Conservation (phyloP, 1,140 invertebrate genomes). For the Drosophila sp. region DNA sequence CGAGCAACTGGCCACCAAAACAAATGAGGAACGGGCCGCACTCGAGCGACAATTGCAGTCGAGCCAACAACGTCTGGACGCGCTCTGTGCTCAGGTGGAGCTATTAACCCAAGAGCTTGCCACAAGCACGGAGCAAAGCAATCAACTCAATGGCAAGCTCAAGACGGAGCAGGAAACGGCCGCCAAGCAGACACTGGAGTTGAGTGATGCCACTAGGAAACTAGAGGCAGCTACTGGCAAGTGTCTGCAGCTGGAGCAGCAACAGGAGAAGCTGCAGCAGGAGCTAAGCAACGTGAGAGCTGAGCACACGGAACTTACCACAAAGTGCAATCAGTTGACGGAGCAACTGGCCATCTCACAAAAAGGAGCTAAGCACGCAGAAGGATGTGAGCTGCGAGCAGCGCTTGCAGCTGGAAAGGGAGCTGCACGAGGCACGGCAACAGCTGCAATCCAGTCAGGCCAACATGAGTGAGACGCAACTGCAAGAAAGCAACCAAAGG, state of each 20-base stretch:
- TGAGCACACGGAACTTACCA: slow-evolving; percentile 50
- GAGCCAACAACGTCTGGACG: slow-evolving; percentile 55
- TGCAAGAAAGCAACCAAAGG: slow-evolving; percentile 13
- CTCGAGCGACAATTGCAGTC: slow-evolving; percentile 59
- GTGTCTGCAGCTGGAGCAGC: slow-evolving; percentile 37
- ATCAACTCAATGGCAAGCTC: slow-evolving; percentile 42
- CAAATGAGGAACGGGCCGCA: slow-evolving; percentile 46
- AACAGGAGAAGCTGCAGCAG: slow-evolving; percentile 60
- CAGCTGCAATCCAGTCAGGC: slow-evolving; percentile 52
- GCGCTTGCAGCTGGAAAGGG: slow-evolving; percentile 52
- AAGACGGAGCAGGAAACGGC: slow-evolving; percentile 50
- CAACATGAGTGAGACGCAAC: slow-evolving; percentile 29
- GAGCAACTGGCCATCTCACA: slow-evolving; percentile 60
- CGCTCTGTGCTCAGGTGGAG: slow-evolving; percentile 59
- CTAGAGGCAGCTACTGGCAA: slow-evolving; percentile 40
- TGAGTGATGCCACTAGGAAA: slow-evolving; percentile 57
- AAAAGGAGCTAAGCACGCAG: slow-evolving; percentile 49
- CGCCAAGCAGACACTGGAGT: slow-evolving; percentile 50
- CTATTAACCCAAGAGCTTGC: slow-evolving; percentile 57
- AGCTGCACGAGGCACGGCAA: slow-evolving; percentile 59
- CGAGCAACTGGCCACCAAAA: slow-evolving; percentile 56
- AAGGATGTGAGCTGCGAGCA: slow-evolving; percentile 57
- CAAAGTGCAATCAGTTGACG: slow-evolving; percentile 53
- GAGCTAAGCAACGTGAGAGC: slow-evolving; percentile 49
- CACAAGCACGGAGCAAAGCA: slow-evolving; percentile 40